Evolutionary conservation across 2,113 vertebrate species (phyloP), one percentile per base, ranked within the genome.

Genomic region (Xiphias gladius): DNA sequence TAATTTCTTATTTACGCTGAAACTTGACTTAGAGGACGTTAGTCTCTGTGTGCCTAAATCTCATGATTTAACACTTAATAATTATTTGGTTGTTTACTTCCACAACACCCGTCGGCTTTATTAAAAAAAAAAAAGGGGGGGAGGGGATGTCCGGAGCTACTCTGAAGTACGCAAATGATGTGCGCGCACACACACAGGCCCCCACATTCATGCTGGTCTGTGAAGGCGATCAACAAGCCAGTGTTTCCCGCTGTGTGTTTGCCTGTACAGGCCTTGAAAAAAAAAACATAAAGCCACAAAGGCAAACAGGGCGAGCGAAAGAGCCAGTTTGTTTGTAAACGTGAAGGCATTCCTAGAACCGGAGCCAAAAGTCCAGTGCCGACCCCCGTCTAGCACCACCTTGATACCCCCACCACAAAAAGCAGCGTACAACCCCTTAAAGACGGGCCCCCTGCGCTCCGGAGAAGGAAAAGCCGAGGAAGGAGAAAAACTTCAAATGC

Each of bases 311-410:
- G 72, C 39, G 37, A 83, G 80, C 70, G 17, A 93, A 86, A 84
- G 81, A 86, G 88, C 82, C 66, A 41, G 88, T 90, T 81, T 93
- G 91, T 93, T 93, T 91, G 89, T 89, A 79, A 92, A 90, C 75
- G 77, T 86, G 84, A 92, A 92, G 88, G 82, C 77, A 93, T 93
- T 91, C 76, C 88, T 63, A 37, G 37, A n/a, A 48, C 10, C 46
- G 2, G 73, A 81, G 85, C 73, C 89, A 88, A 73, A 41, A 58
- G 74, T 65, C 79, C 73, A 79, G 80, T 14, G 0, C 41, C 3
- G n/a, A 43, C 41, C 70, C 83, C 82, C 75, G 48, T 35, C 54
- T 68, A 57, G 59, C 43, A 72, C 59, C 74, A 78, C 73, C 79
- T 70, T 76, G 79, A 86, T 88, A 87, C 72, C 83, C 81, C 76